phyloP scores from a whole-genome alignment of 2,888 invertebrate genomes.

The Amblyteles armatorius region DNA sequence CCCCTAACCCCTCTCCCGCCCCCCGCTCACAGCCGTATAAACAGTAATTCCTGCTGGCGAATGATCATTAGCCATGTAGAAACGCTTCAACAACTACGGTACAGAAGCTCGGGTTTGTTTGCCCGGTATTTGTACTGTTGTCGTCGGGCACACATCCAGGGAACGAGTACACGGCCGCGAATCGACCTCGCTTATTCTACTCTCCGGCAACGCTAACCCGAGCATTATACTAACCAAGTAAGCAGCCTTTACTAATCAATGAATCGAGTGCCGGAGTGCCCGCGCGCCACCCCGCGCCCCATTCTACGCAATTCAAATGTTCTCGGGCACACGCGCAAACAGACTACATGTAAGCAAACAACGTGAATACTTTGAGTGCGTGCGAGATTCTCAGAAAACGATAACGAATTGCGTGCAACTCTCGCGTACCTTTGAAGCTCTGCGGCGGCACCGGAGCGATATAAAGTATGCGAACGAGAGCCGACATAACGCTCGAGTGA shows the following conservation, averaged over 20 bases:
- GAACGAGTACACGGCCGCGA: slow-evolving; percentile 57
- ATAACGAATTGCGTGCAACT: slow-evolving; percentile 15
- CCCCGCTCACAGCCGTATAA: slow-evolving; percentile 33
- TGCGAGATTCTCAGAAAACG: slow-evolving; percentile 6
- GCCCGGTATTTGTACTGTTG: slow-evolving; percentile 55
- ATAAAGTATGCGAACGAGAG: background rate
- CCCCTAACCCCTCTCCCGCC: background rate
- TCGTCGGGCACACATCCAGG: slow-evolving; percentile 38
- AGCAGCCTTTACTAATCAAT: slow-evolving; percentile 6
- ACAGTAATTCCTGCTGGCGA: slow-evolving; percentile 64
- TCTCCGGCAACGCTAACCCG: slow-evolving; percentile 4
- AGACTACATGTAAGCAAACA: background rate
- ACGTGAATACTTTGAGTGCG: slow-evolving; percentile 8
- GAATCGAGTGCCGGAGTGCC: background rate
- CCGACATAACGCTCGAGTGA: slow-evolving; percentile 2
- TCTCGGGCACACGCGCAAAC: background rate
- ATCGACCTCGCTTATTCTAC: slow-evolving; percentile 48
- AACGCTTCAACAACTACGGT: slow-evolving; percentile 52
- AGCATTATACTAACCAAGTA: slow-evolving; percentile 22
- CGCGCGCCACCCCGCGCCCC: background rate
- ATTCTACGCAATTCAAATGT: background rate
- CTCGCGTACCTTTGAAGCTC: background rate
- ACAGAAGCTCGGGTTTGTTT: slow-evolving; percentile 52
- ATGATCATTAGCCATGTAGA: slow-evolving; percentile 66
- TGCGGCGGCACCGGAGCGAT: background rate